These are phyloP conservation scores for Agriopis leucophaearia DNA, from an alignment of 2,888 invertebrate species.

Conservation along the genomic window DNA sequence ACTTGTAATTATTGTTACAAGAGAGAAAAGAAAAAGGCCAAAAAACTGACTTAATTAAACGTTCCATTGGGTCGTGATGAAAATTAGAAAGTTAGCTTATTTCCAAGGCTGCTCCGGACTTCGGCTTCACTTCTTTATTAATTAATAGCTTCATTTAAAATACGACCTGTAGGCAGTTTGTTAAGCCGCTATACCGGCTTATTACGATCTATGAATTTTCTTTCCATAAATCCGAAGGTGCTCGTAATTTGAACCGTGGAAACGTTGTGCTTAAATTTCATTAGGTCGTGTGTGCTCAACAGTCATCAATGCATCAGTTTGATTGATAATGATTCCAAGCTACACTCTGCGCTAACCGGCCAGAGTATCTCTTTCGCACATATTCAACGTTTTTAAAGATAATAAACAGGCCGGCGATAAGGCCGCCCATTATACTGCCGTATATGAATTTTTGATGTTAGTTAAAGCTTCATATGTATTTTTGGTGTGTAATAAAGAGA, in stretches of 20 bases:
- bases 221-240: conserved; percentile 26
- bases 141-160: conserved; percentile 63
- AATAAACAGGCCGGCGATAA: no score
- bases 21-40: conserved; percentile 50
- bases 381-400: no score
- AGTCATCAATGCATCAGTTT: no score
- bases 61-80: conserved; percentile 56
- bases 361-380: no score
- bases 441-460: no score
- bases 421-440: no score
- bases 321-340: no score
- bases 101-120: conserved; percentile 44
- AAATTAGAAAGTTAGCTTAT: conserved; percentile 62
- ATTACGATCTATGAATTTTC: conserved; percentile 39
- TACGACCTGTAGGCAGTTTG: conserved; percentile 48
- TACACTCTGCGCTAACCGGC: no score
- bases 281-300: no score
- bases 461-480: no score
- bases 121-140: conserved; percentile 54
- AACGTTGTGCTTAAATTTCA: not conserved
- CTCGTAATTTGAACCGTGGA: not conserved
- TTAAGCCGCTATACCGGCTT: conserved; percentile 29
- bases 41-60: conserved; percentile 61
- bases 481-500: no score
- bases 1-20: conserved; percentile 62